These are phyloP conservation scores for Myiagra hebetior DNA, from an alignment of 2,113 vertebrate genomes.

Conservation along the genomic window DNA sequence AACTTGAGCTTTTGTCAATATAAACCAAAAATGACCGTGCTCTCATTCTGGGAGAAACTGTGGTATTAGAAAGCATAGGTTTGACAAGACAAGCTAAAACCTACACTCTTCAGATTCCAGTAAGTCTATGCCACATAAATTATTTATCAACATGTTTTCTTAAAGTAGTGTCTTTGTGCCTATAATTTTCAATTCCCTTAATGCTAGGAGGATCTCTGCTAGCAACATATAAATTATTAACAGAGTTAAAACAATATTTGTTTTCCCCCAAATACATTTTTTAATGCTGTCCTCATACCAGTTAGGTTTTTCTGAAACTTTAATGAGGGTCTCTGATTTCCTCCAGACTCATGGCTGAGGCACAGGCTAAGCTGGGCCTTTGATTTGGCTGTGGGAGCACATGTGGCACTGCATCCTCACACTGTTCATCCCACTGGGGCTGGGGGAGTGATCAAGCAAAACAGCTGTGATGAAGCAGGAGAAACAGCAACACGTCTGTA, in stretches of 20 bases:
- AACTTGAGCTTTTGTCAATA: not conserved
- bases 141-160: slow-evolving; percentile 70
- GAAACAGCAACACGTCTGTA: not conserved
- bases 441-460: not conserved
- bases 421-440: not conserved
- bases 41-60: not conserved
- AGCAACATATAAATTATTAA: slow-evolving; percentile 77
- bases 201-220: slow-evolving; percentile 65
- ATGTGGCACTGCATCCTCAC: not conserved
- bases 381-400: not conserved
- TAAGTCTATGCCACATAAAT: slow-evolving; percentile 48
- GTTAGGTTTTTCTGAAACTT: slow-evolving; percentile 24
- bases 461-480: not conserved
- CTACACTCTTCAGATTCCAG: not conserved
- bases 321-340: slow-evolving; percentile 48
- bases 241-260: slow-evolving; percentile 76
- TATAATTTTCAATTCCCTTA: slow-evolving; percentile 78
- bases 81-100: slow-evolving; percentile 17
- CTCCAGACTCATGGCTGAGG: not conserved
- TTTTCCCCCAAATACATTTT: slow-evolving; percentile 68
- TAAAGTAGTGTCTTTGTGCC: slow-evolving; percentile 66
- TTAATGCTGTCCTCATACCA: slow-evolving; percentile 41
- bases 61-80: not conserved
- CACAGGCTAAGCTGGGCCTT: not conserved
- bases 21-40: not conserved